Evolutionary conservation across 1,140 invertebrate genomes (phyloP), one percentile per base, ranked within the genome.

Genomic region (Drosophila triauraria): DNA sequence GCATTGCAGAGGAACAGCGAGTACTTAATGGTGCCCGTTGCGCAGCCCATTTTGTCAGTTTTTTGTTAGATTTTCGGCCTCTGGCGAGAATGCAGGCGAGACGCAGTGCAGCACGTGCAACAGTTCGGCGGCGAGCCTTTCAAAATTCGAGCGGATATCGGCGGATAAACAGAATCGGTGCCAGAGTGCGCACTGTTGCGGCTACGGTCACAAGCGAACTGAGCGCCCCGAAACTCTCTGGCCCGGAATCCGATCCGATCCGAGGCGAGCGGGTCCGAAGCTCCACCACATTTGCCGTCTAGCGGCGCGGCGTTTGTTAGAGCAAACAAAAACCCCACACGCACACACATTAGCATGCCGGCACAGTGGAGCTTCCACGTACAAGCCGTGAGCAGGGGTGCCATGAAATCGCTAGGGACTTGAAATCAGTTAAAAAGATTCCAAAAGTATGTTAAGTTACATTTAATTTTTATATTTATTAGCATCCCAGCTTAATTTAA

Each of bases 1-100:
- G 97, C 94, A 93, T 97, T 97, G 94, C 97, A 97, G 77, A 96
- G 93, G 91, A 97, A 97, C 50, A 97, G 94, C 75, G 97, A 93
- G 93, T 96, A 97, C 94, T 97, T 97, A 72, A 97, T 94, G 93
- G 95, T 96, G 92, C 95, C 94, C 94, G 95, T 96, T 91, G 95
- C 96, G 87, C 95, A 96, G 87, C 95, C 95, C 94, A 93, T 93
- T 82, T 46, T 40, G 23, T 51, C 9, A 20, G 43, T 50, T 54
- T 51, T 50, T 12, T 48, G n/a, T 20, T 51, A 43, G 17, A 15
- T 23, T 47, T 38, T 27, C 46, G 35, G 32, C 20, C n/a, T 57
- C 54, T 54, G 44, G 48, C 35, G 48, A 72, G 48, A 58, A 44
- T 70, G 43, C 68, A 70, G 42, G 42, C 43, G 51, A 57, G 30